Evolutionary conservation across 2,113 vertebrate species (phyloP).

Genomic region (Brachyhypopomus gauderio): DNA sequence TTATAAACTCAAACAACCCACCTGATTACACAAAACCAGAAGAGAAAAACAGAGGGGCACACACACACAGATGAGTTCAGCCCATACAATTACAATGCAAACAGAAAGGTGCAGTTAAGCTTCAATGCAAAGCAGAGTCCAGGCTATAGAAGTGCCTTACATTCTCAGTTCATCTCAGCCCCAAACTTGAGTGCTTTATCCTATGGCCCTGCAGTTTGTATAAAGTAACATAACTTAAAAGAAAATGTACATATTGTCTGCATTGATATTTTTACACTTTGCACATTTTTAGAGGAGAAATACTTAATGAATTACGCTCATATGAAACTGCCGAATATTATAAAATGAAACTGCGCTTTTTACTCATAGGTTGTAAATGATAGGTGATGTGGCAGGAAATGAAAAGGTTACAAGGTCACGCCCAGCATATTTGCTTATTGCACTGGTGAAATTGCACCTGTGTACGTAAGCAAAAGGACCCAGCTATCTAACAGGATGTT

Average conservation of each 20-base stretch:
- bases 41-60: conserved; percentile 12
- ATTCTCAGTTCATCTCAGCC: background rate
- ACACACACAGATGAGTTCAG: background rate
- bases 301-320: background rate
- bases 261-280: background rate
- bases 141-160: background rate
- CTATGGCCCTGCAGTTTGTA: background rate
- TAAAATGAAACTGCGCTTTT: conserved; percentile 11
- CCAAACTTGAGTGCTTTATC: background rate
- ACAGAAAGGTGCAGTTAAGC: conserved; percentile 2
- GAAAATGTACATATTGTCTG: background rate
- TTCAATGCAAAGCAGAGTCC: background rate
- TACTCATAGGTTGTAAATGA: background rate
- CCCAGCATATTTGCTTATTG: conserved; percentile 38
- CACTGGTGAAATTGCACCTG: background rate
- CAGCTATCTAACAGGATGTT: conserved; percentile 46
- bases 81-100: conserved; percentile 10
- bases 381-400: background rate
- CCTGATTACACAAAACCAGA: conserved; percentile 40
- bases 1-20: conserved; percentile 24
- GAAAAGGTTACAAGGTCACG: conserved; percentile 29
- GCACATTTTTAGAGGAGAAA: background rate
- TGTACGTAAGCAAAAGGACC: conserved; percentile 1
- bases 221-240: background rate
- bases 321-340: no score